Percentiles rank a stretch among this genome's conserved stretches.
phyloP scores from a whole-genome alignment of 2,113 vertebrate species.

The Cacatua alba region DNA sequence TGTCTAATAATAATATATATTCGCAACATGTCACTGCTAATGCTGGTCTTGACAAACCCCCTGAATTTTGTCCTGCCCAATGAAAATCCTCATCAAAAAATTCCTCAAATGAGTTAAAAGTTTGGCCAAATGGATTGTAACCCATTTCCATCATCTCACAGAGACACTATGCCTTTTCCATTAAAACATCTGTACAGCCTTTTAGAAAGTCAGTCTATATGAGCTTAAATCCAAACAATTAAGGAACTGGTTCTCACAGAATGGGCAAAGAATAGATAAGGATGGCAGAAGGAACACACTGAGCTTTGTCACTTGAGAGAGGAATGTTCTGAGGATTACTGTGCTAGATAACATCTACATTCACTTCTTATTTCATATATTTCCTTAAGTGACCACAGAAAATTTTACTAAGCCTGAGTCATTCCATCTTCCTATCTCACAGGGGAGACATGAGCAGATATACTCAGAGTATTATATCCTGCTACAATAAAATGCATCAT shows the following conservation, averaged over 20 bases:
- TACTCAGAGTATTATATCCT: neutral
- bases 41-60: neutral
- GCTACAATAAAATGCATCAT: neutral
- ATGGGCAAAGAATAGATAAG: conserved; percentile 26
- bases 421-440: neutral
- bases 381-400: conserved; percentile 1
- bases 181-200: neutral
- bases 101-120: neutral
- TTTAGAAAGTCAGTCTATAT: neutral
- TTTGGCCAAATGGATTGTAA: neutral
- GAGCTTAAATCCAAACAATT: conserved; percentile 28
- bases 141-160: neutral
- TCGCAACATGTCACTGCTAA: neutral
- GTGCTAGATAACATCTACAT: neutral
- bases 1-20: neutral
- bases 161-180: neutral
- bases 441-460: neutral
- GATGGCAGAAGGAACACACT: neutral
- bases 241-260: neutral
- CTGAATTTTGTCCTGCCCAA: neutral
- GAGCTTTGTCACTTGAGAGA: neutral
- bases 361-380: neutral
- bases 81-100: neutral
- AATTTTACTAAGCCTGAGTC: neutral
- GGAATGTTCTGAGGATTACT: neutral